phyloP scores from a whole-genome alignment of 2,113 vertebrate species.

The Columbina picui region DNA sequence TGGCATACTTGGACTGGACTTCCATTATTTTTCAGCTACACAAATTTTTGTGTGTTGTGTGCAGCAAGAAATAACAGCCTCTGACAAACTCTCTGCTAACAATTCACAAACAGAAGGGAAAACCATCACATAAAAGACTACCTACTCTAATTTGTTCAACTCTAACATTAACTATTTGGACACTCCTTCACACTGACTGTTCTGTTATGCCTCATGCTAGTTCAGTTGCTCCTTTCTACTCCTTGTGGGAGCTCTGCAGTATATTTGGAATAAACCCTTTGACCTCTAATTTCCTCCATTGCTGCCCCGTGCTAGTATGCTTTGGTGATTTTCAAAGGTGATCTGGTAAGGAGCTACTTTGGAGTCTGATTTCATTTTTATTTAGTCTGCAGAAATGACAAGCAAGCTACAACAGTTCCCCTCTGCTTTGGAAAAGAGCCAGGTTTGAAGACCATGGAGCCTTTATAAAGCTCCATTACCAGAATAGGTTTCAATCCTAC shows the following conservation, averaged over 20 bases:
- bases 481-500: constrained; percentile 15
- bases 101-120: neutral
- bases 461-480: constrained; percentile 14
- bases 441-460: neutral
- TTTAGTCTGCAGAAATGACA: neutral
- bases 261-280: neutral
- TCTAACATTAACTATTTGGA: neutral
- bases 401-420: neutral
- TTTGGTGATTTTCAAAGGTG: constrained; percentile 12
- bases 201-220: neutral
- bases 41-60: neutral
- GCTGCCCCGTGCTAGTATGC: neutral
- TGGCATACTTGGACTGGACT: neutral
- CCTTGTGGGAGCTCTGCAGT: neutral
- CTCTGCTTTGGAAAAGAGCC: neutral
- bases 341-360: neutral
- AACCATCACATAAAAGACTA: neutral
- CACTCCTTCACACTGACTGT: neutral
- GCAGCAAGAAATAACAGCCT: neutral
- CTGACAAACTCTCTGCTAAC: neutral
- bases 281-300: neutral
- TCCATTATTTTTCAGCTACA: neutral
- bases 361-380: neutral
- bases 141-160: neutral
- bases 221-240: neutral